Evolutionary conservation across 1,140 invertebrate species (phyloP).

Genomic region (Drosophila oshimai): DNA sequence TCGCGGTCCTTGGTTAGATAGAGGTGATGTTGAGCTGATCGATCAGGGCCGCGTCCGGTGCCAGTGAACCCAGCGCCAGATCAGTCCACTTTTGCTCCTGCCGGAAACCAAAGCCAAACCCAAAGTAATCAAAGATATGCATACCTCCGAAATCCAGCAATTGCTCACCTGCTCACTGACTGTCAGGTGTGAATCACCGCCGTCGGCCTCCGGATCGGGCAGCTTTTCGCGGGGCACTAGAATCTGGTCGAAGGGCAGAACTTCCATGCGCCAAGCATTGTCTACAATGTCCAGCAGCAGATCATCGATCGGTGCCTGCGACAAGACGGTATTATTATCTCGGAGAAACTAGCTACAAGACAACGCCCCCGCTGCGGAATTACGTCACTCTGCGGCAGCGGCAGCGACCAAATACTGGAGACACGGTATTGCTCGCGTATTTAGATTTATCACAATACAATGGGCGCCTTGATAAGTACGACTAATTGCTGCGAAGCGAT

Average conservation of each 20-base stretch:
- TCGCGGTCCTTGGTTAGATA: conserved; percentile 68
- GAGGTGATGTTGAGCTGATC: conserved; percentile 78
- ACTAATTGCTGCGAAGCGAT: conserved; percentile 59
- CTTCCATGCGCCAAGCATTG: conserved; percentile 93
- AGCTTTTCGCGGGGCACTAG: conserved; percentile 93
- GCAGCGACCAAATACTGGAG: conserved; percentile 7
- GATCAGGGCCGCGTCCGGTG: conserved; percentile 74
- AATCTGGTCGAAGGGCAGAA: conserved; percentile 95
- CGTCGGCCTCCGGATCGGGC: conserved; percentile 96
- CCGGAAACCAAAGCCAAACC: background rate
- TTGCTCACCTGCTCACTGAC: conserved; percentile 90
- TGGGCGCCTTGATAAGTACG: conserved; percentile 56
- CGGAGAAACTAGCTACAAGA: background rate
- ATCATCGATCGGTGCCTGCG: conserved; percentile 85
- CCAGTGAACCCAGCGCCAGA: conserved; percentile 87
- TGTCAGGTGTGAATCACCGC: conserved; percentile 94
- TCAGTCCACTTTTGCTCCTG: conserved; percentile 93
- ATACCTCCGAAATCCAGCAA: background rate
- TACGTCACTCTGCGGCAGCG: conserved; percentile 48
- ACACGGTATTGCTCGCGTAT: conserved; percentile 39
- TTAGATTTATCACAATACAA: conserved; percentile 73
- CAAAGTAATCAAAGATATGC: background rate
- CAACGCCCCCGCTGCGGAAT: conserved; percentile 37
- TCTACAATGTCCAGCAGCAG: conserved; percentile 94
- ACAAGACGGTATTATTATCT: background rate